Evolutionary conservation across 2,888 invertebrate genomes (phyloP).

Genomic region (Agrilus biguttatus): DNA sequence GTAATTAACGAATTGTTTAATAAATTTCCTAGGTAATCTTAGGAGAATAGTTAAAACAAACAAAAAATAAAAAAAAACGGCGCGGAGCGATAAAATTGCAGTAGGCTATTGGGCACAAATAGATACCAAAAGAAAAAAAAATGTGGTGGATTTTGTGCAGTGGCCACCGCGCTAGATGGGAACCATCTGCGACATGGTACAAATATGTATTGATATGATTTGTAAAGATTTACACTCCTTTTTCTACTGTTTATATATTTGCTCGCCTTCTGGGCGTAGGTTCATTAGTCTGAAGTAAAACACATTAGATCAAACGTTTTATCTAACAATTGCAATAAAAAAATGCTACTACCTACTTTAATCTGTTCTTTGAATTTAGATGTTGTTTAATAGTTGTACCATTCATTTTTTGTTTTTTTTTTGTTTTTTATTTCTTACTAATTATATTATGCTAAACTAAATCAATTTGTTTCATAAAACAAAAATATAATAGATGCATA

Average conservation of each 20-base stretch:
- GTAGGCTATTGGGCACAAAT: conserved; percentile 7
- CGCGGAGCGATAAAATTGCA: conserved; percentile 22
- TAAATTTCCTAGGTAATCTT: conserved; percentile 29
- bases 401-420: conserved; percentile 29
- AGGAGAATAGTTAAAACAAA: conserved; percentile 12
- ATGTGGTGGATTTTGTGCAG: conserved; percentile 7
- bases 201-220: conserved; percentile 33
- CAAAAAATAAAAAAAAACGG: conserved; percentile 25
- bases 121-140: background rate
- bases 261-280: conserved; percentile 25
- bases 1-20: conserved; percentile 17
- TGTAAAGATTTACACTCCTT: conserved; percentile 34
- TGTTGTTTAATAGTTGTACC: conserved; percentile 24
- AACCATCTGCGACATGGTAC: conserved; percentile 33
- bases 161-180: conserved; percentile 11
- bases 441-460: conserved; percentile 10
- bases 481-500: background rate
- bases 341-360: conserved; percentile 20
- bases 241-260: conserved; percentile 35
- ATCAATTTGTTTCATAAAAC: conserved; percentile 4
- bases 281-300: conserved; percentile 18
- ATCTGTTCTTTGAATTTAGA: conserved; percentile 23
- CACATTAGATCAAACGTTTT: conserved; percentile 30
- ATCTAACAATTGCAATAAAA: conserved; percentile 23
- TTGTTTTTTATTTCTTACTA: too few relatives aligned